Conservation (phyloP, 2,113 vertebrate species). For the Todiramphus chloris region DNA sequence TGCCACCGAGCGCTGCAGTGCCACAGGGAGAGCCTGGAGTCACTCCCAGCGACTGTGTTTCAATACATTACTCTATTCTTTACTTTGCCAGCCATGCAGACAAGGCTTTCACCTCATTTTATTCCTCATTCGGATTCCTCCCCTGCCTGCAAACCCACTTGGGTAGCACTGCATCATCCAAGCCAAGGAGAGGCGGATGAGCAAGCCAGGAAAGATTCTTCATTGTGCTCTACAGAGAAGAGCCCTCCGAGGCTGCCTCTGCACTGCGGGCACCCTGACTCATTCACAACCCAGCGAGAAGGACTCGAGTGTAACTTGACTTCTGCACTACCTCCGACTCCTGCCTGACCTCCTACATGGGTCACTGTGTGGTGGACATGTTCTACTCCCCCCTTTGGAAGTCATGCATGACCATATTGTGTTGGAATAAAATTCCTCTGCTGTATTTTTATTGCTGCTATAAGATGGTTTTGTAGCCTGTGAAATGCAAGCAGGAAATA, state of each 20-base stretch:
- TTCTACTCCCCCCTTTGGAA: background rate
- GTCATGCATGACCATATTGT: background rate
- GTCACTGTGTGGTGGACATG: rapidly evolving
- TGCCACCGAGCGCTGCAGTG: background rate
- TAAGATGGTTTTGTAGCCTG: background rate
- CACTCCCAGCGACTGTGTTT: rapidly evolving
- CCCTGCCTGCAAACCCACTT: background rate
- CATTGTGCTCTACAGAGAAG: background rate
- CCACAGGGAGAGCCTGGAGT: background rate
- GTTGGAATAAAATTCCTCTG: background rate
- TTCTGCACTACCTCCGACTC: background rate
- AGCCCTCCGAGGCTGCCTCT: background rate
- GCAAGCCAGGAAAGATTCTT: background rate
- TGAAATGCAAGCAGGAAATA: background rate
- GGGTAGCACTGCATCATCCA: background rate
- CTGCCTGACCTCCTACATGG: rapidly evolving
- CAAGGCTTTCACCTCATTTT: background rate
- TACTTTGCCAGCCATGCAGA: background rate
- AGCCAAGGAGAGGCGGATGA: background rate
- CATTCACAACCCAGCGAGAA: rapidly evolving
- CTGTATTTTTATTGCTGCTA: slow-evolving; percentile 15
- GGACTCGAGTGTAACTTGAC: rapidly evolving
- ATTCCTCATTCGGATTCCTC: background rate
- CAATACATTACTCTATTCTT: rapidly evolving
- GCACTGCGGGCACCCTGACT: background rate